Percentiles rank a stretch among this genome's conserved stretches.
phyloP scores from a whole-genome alignment of 2,113 vertebrate genomes.

The Chionis minor region DNA sequence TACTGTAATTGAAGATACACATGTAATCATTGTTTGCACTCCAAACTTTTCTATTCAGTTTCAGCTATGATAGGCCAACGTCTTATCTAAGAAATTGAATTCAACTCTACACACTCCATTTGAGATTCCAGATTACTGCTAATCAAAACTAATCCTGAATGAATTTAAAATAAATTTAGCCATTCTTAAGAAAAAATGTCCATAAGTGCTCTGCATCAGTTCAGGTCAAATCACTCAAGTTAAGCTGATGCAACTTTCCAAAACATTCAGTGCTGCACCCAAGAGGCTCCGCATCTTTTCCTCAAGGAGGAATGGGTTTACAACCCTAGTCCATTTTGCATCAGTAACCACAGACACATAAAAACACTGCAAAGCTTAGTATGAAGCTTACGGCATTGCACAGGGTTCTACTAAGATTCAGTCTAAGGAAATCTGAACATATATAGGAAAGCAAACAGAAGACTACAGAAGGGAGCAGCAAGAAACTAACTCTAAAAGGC shows the following conservation, averaged over 20 bases:
- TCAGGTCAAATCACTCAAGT: background rate
- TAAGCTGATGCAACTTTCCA: background rate
- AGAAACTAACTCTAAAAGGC: background rate
- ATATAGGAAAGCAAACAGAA: background rate
- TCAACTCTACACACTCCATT: background rate
- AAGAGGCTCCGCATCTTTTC: background rate
- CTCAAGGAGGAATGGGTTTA: background rate
- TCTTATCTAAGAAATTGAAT: background rate
- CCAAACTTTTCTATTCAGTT: background rate
- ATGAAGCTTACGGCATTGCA: background rate
- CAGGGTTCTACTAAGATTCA: background rate
- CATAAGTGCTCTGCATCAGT: fast-evolving
- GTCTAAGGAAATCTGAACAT: background rate
- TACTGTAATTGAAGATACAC: background rate
- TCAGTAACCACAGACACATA: background rate
- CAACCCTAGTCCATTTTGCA: background rate
- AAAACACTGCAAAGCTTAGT: background rate
- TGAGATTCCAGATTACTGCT: background rate
- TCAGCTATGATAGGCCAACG: fast-evolving
- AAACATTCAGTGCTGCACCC: background rate
- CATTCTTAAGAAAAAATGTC: background rate
- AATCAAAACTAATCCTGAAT: background rate
- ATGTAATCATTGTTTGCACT: background rate
- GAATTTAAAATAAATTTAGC: background rate
- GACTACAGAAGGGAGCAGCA: background rate